Conservation (phyloP, 2,113 vertebrate species). For the Diadophis punctatus region DNA sequence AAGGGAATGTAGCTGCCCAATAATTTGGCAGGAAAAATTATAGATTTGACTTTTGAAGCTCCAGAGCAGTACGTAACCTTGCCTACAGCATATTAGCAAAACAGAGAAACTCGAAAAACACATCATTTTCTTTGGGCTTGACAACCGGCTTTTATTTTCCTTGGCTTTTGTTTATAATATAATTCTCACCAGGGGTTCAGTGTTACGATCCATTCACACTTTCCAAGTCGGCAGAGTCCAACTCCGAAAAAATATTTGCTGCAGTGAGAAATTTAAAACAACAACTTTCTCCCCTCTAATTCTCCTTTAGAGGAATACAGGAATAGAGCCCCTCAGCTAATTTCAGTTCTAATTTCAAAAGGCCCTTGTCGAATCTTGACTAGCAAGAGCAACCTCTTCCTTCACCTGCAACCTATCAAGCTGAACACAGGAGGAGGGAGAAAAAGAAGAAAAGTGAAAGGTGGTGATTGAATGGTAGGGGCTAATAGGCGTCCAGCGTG, state of each 20-base stretch:
- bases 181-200: constrained; percentile 10
- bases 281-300: not conserved
- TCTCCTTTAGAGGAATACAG: constrained; percentile 7
- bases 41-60: constrained; percentile 29
- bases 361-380: not conserved
- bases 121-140: constrained; percentile 27
- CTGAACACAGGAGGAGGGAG: not conserved
- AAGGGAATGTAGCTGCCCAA: constrained; percentile 32
- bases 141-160: not conserved
- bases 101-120: constrained; percentile 5
- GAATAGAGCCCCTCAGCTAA: not conserved
- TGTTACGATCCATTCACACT: constrained; percentile 1
- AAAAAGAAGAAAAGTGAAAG: not conserved
- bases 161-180: constrained; percentile 19
- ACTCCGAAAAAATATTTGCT: constrained; percentile 40
- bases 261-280: not conserved
- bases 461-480: not conserved
- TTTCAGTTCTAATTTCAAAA: not conserved
- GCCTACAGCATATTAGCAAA: constrained; percentile 33
- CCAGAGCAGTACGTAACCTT: constrained; percentile 26
- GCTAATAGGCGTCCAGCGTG: not conserved
- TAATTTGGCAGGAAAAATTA: constrained; percentile 47
- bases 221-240: not conserved
- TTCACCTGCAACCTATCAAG: not conserved
- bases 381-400: not conserved